Evolutionary conservation across 1,140 invertebrate species (phyloP), one percentile per base, ranked within the genome.

Genomic region (Drosophila leontia): DNA sequence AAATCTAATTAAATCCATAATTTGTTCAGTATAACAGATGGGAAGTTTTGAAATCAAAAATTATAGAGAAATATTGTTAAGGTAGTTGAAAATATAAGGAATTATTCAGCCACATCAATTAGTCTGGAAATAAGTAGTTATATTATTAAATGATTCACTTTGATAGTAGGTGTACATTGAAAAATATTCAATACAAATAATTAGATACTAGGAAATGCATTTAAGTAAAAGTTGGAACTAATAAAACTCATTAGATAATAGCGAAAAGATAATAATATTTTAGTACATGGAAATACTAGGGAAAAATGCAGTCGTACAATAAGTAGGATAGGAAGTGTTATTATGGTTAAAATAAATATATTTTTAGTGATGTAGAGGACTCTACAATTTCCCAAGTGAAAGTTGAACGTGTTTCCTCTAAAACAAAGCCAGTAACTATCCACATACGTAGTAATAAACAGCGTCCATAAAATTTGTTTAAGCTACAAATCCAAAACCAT

Each of bases 1-100:
- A 67, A 44, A 65, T 34, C 67, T 53, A 53, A 67, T 67, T 69
- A 35, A 45, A 50, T 19, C 17, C 12, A 41, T 57, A 57, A 58
- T 44, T 61, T 61, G 29, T 17, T 61, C 57, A 32, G 3, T 29
- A 15, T 4, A 67, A 32, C 3, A 37, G 13, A 34, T 67, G 12
- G 15, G 8, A 13, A 12, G 44, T 65, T 12, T 64, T 7, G 7
- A 34, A 61, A 35, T 44, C 32, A 29, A 44, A 17, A 17, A 64
- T 56, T 34, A 51, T 12, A 5, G 12, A 51, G 5, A 17, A 39
- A 3, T 2, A 51, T 17, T n/a, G 6, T 6, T 15, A 23, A 11
- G 13, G 13, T 11, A 26, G 13, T 26, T 39, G 13, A 13, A 13
- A 23, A 39, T 39, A 56, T 56, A 0, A 12, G 34, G 51, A 55